Base-by-base conservation (phyloP, 2,113 vertebrate species). In the Platichthys stellatus region DNA sequence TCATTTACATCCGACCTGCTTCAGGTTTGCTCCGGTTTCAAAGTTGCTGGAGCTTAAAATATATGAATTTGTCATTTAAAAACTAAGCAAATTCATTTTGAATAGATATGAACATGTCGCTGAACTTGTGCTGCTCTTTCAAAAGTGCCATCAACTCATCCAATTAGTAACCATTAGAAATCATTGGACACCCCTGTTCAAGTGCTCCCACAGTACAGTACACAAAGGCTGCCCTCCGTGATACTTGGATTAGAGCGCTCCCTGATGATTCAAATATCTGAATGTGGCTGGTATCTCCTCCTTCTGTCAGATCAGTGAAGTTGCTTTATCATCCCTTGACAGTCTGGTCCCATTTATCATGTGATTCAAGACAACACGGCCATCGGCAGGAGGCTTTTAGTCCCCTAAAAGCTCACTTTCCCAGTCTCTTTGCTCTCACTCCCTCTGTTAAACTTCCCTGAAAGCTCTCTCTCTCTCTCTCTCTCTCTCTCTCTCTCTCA, bases 311-410 rank as follows among this genome's bases (percentile, higher is more conserved):
- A 80, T 86, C 66, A 61, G 63, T 64, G 61, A 28, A 62, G 67
- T 76, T 69, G 45, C 67, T 7, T 88, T 86, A 89, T 76, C 68
- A 81, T 77, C 67, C 76, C 67, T 72, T 74, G 85, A 76, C 74
- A 67, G 81, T 51, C 58, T 56, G 74, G 20, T 70, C 59, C 65
- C 28, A 76, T 86, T 90, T 74, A 72, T 86, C 63, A 54, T 78
- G 59, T 69, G 63, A 80, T 65, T 78, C 69, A 49, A 76, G 76
- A 87, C 74, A 81, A 84, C 80, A 62, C 28, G 38, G 63, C 26
- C 71, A 63, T 74, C 72, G 83, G 70, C 56, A 66, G 56, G 17
- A 65, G 47, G 71, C 83, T 93, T 90, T 92, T 87, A 88, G 80
- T 73, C 78, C 62, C 63, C 72, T 83, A 78, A 86, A 87, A 82